Base-by-base conservation (phyloP, 2,888 invertebrate genomes). In the Neoitamus cyanurus region DNA sequence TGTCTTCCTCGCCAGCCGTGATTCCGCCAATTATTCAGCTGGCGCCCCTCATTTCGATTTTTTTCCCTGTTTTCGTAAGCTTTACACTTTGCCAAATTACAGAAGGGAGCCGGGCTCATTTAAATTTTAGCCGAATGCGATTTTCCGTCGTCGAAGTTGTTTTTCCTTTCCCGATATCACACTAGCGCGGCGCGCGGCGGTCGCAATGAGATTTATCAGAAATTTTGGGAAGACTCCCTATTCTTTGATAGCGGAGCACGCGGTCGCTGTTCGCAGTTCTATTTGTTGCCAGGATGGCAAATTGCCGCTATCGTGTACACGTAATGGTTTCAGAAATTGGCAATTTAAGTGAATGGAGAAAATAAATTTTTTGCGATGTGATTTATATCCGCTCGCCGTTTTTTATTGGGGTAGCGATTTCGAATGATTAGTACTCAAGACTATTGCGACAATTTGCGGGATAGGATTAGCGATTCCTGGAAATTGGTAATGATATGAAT, bases 341-440 rank as follows among this genome's bases (percentile, higher is more conserved):
- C 85, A 85, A 85, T 85, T 85, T 84, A 75, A 85, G 84, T 58
- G 80, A 85, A 85, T 85, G 83, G 82, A 84, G 34, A 69, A 69
- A 82, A 82, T 85, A 85, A 85, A 85, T 84, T 84, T 82, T 84
- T 85, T 72, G 69, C 30, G 84, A 42, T 34, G 85, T 82, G 83
- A 84, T 84, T 84, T 84, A 36, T 82, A 69, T 69, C 31, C 15
- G 7, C 36, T 9, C 69, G 82, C 37, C 34, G 36, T 82, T 68
- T 82, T 20, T 69, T 25, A 69, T 82, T 69, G 37, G 25, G 28
- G 28, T n/a, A 42, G 37, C 28, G 58, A 82, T 82, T 82, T 82
- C 48, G 28, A 11, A 82, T 69, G 82, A 82, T 82, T 82, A 82
- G 69, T 48, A 69, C 82, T 82, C 69, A 69, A 31, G 28, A 15